Evolutionary conservation across 1,140 invertebrate species (phyloP).

Genomic region (Caenorhabditis elegans): DNA sequence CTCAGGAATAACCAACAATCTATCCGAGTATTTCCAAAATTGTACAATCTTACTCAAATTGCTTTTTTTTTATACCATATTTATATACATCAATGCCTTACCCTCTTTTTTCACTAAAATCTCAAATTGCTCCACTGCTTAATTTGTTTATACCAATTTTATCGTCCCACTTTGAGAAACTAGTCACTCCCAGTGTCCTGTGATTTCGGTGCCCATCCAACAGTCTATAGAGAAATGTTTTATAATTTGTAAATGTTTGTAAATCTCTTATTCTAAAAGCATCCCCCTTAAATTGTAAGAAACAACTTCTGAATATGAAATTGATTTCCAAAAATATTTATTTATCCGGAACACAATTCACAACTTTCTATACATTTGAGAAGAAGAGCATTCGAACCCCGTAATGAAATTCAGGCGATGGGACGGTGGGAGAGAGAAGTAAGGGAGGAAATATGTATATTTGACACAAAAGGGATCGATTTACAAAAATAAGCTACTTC

Average conservation of each 20-base stretch:
- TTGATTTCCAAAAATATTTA: too few species aligned
- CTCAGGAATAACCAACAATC: background rate
- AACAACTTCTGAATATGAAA: too few species aligned
- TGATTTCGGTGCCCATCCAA: background rate
- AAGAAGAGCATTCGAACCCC: background rate
- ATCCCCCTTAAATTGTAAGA: too few species aligned
- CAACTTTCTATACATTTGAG: too few species aligned
- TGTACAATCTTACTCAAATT: background rate
- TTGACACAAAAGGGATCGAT: too few species aligned
- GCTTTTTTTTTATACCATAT: background rate
- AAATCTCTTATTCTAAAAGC: too few species aligned
- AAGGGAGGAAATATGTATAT: background rate
- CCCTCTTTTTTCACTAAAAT: background rate
- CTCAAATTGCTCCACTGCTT: background rate
- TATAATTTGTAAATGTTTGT: too few species aligned
- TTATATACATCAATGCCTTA: background rate
- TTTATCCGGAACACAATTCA: too few species aligned
- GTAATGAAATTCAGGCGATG: background rate
- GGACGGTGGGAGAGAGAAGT: too few species aligned
- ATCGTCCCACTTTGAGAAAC: background rate
- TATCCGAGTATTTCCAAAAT: background rate
- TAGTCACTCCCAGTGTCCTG: background rate
- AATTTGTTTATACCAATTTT: background rate
- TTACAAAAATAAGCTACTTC: too few species aligned
- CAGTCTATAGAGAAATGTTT: too few species aligned